phyloP scores from a whole-genome alignment of 2,797 vertebrate species.

The Crocidura indochinensis region DNA sequence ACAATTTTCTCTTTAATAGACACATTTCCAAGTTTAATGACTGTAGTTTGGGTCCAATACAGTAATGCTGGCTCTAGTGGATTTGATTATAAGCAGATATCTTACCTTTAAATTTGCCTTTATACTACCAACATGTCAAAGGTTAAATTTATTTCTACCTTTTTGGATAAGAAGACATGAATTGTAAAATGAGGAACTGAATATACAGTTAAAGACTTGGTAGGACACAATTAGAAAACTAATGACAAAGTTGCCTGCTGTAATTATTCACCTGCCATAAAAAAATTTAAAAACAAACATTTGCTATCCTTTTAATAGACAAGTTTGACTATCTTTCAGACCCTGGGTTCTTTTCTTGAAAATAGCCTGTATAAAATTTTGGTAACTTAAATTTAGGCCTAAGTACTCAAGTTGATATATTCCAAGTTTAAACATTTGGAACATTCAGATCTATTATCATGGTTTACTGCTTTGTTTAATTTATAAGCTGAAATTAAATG shows the following conservation, averaged over 20 bases:
- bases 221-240: conserved; percentile 51
- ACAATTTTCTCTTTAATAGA: no score
- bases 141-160: conserved; percentile 18
- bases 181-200: conserved; percentile 48
- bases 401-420: conserved; percentile 59
- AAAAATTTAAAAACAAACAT: background rate
- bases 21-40: no score
- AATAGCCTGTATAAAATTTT: conserved; percentile 41
- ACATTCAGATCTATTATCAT: conserved; percentile 75
- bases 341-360: conserved; percentile 36
- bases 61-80: no score
- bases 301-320: background rate
- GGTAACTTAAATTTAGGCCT: conserved; percentile 5
- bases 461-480: conserved; percentile 85
- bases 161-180: conserved; percentile 34
- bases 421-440: conserved; percentile 74
- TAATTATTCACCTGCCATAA: background rate
- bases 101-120: no score
- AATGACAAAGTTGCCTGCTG: conserved; percentile 38
- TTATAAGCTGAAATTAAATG: conserved; percentile 86
- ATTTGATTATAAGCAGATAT: no score
- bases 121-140: no score
- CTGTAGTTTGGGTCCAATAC: no score
- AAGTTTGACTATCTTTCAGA: background rate
- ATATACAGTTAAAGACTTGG: conserved; percentile 54